Base-by-base conservation (phyloP, 2,113 vertebrate species). In the Proteles cristata region DNA sequence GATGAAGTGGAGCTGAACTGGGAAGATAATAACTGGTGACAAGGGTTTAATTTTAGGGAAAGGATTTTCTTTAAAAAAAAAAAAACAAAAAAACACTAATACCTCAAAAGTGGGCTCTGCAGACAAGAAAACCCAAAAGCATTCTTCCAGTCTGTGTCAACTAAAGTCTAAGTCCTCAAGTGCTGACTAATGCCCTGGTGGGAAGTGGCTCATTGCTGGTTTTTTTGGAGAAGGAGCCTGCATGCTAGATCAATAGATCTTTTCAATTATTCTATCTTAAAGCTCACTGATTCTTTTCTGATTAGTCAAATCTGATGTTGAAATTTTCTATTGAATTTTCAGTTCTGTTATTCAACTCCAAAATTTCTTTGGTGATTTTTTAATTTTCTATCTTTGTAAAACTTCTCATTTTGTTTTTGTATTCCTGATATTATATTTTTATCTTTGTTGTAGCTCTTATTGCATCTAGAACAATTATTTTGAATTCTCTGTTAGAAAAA, bases 1-100 rank as follows among this genome's bases (percentile, higher is more conserved):
- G 99, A 99, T 88, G 99, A 98, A 23, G 99, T 99, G 1, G 99
- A 99, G 17, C 98, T 99, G 94, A 99, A 99, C 98, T 99, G 99
- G 99, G 99, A 99, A 97, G 99, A 99, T 66, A 98, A 93, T 26
- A 97, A 61, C 97, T 99, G 99, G 99, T 99, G 99, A 99, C 79
- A 94, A 88, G 1, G 74, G 39, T 90, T 48, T 53, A 12, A 86
- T 86, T 84, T 50, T 10, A 96, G 88, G 93, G 65, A 63, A 68
- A 93, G 74, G n/a, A 50, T 94, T 55, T 92, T 43, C 55, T 81
- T 89, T 97, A 33, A 45, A 15, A 45, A 11, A 63, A 74, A 39
- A 94, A 89, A 63, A 74, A 39, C 92, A 89, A 95, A 0, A 5
- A n/a, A 97, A 93, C 39, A n/a, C 95, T 9, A 98, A 98, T 98